Conservation (phyloP, 2,113 vertebrate species). For the Parus major region DNA sequence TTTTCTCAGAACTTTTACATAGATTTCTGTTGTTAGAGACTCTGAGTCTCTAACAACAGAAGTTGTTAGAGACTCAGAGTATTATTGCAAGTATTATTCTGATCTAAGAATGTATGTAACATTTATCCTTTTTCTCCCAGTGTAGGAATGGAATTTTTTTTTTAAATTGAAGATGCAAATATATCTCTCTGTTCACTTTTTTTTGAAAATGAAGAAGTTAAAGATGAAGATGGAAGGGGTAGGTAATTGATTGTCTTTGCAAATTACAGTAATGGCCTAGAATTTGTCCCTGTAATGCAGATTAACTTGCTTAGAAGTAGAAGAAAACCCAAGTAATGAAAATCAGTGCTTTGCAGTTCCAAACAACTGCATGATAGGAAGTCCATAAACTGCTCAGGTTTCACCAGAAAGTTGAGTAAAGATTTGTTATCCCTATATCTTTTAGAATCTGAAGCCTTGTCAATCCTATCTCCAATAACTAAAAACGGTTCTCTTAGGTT, state of each 20-base stretch:
- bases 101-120: background rate
- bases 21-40: background rate
- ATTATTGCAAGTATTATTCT: background rate
- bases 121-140: background rate
- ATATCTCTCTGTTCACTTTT: background rate
- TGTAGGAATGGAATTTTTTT: background rate
- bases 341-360: background rate
- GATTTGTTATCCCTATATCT: background rate
- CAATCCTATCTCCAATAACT: background rate
- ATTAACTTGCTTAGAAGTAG: background rate
- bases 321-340: background rate
- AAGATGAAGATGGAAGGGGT: background rate
- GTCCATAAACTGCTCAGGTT: background rate
- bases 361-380: background rate
- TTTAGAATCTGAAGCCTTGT: background rate
- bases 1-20: background rate
- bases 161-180: background rate
- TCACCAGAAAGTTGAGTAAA: background rate
- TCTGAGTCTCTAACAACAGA: no score
- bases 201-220: background rate
- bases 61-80: background rate
- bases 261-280: background rate
- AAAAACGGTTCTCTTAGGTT: background rate
- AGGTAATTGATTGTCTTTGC: background rate
- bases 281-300: background rate